Percentiles rank a stretch among this genome's conserved stretches.
phyloP scores from a whole-genome alignment of 2,113 vertebrate species.

The Hypomesus transpacificus region DNA sequence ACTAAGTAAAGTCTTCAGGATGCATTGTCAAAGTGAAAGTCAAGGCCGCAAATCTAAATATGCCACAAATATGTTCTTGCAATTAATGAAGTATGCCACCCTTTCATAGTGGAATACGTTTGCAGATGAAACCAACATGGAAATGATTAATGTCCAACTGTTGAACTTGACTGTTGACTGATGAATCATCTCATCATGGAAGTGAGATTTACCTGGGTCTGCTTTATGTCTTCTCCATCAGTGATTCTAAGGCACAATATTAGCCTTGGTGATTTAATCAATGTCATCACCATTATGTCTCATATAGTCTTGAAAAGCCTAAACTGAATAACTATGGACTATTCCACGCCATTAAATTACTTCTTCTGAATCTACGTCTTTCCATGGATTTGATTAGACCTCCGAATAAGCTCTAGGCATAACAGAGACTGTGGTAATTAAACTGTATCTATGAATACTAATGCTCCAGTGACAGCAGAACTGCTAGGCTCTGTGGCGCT shows the following conservation, averaged over 20 bases:
- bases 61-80: not conserved
- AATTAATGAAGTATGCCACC: not conserved
- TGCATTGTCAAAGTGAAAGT: no score
- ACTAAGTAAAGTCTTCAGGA: no score
- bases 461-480: constrained; percentile 3
- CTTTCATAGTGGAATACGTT: no score
- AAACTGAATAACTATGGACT: constrained; percentile 20
- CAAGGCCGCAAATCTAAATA: no score
- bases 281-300: not conserved
- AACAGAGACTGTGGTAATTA: constrained; percentile 29
- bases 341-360: constrained; percentile 17
- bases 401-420: not conserved
- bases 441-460: constrained; percentile 30
- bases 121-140: no score
- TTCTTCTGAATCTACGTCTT: constrained; percentile 17
- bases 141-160: not conserved
- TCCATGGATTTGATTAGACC: not conserved
- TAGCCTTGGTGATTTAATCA: constrained; percentile 17
- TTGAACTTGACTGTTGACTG: not conserved
- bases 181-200: not conserved
- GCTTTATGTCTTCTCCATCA: not conserved
- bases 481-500: constrained; percentile 4
- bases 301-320: not conserved
- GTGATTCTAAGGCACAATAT: not conserved
- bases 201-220: no score